Evolutionary conservation across 2,888 invertebrate genomes (phyloP), one percentile per base, ranked within the genome.

Genomic region (Leptogaster cylindrica): DNA sequence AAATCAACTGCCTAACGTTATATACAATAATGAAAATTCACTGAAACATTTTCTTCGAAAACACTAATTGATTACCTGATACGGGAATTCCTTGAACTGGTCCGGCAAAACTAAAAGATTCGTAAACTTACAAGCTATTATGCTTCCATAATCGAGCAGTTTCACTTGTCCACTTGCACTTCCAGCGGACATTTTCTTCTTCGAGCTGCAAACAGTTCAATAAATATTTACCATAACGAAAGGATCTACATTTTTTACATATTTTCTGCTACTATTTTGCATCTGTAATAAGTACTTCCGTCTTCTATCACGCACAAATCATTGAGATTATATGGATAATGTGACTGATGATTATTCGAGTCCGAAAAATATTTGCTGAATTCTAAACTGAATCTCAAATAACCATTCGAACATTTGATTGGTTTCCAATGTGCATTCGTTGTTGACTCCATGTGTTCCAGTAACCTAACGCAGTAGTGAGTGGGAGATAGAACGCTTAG

Each of bases 61-160:
- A n/a, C 46, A 12, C 10, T 46, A 36, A 36, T 14, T 36, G 36
- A 8, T 75, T 79, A 70, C 71, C 69, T 84, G 79, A 0, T 83
- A 81, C 2, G 85, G 82, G 25, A 84, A 78, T 0, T 76, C 73
- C 68, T 79, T 82, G 25, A 86, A 81, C 33, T 84, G 77, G 0
- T 84, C 81, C 1, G 87, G 85, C 63, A 87, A 76, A 73, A 82
- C 73, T 67, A 81, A 84, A 1, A 87, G 72, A 72, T 79, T 78
- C 10, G 80, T 81, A 71, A 80, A 82, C 14, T 76, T 75, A 0
- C 81, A 79, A 10, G 74, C 76, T 50, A 83, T 80, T 2, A 80
- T 76, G 52, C 76, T 80, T 41, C 89, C 89, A 72, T 83, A 84
- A 71, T 90, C 90, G 8, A 90, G 80, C 23, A 87, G 81, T 70